A percentile compares a stretch with the other conserved stretches of the same genome.
Conservation (phyloP, 2,113 vertebrate species). For the Eolophus roseicapilla region DNA sequence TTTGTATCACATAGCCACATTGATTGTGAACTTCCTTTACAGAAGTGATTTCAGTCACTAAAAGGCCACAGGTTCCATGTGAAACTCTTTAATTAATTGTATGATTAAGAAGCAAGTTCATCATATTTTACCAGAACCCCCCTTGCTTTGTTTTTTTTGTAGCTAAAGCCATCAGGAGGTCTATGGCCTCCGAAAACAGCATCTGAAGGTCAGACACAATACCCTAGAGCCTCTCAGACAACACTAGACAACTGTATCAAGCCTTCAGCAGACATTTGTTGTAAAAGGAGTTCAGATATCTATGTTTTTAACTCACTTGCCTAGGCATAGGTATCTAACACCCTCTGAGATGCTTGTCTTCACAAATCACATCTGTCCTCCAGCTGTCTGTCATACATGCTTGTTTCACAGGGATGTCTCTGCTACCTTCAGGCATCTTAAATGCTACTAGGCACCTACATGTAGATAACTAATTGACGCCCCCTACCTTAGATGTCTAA, state of each 20-base stretch:
- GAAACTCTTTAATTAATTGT: neutral
- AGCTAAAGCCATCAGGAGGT: neutral
- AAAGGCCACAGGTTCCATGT: neutral
- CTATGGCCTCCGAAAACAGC: neutral
- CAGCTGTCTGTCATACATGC: neutral
- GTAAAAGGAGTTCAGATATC: neutral
- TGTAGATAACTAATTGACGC: neutral
- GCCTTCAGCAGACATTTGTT: neutral
- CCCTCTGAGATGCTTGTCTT: neutral
- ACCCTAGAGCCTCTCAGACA: neutral
- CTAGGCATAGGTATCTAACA: neutral
- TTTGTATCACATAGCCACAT: neutral
- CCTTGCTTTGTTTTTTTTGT: fast-evolving
- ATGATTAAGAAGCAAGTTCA: neutral
- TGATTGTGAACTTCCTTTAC: neutral
- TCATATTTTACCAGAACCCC: neutral
- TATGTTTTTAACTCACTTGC: neutral
- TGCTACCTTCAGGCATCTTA: neutral
- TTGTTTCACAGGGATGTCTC: neutral
- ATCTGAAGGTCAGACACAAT: neutral
- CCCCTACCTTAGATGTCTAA: neutral
- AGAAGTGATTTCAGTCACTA: neutral
- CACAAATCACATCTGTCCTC: neutral
- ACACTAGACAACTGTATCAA: neutral
- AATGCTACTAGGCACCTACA: neutral